These are phyloP conservation scores for Epinephelus fuscoguttatus DNA, from an alignment of 2,113 vertebrate species.

Conservation along the genomic window DNA sequence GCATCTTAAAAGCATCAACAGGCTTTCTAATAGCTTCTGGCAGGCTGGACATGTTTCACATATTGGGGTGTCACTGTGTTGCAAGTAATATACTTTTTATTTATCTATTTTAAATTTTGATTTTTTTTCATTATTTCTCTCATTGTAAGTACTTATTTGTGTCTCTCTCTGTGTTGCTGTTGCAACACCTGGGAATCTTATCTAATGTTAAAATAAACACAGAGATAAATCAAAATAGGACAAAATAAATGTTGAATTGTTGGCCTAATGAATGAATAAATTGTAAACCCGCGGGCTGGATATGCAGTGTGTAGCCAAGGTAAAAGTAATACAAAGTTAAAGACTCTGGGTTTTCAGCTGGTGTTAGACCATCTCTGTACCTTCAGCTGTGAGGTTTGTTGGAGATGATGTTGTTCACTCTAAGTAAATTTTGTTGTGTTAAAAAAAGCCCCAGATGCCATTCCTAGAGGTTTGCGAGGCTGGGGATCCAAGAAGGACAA, in stretches of 20 bases:
- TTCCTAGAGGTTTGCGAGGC: conserved; percentile 90
- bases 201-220: background rate
- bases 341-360: background rate
- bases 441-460: conserved; percentile 91
- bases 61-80: too few species aligned
- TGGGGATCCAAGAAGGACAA: conserved; percentile 93
- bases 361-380: background rate
- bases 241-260: background rate
- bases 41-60: too few species aligned
- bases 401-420: background rate
- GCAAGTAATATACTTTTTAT: too few species aligned
- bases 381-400: background rate
- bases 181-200: background rate
- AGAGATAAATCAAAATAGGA: background rate
- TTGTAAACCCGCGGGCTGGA: background rate
- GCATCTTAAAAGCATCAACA: too few species aligned
- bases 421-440: conserved; percentile 8
- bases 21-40: too few species aligned
- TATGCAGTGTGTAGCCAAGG: background rate
- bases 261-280: background rate
- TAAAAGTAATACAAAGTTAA: background rate
- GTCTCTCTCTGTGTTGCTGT: too few species aligned
- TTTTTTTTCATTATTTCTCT: too few species aligned
- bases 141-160: too few species aligned
- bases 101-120: too few species aligned